Base-by-base conservation (phyloP, 2,797 vertebrate species). In the Pangasius macronema region DNA sequence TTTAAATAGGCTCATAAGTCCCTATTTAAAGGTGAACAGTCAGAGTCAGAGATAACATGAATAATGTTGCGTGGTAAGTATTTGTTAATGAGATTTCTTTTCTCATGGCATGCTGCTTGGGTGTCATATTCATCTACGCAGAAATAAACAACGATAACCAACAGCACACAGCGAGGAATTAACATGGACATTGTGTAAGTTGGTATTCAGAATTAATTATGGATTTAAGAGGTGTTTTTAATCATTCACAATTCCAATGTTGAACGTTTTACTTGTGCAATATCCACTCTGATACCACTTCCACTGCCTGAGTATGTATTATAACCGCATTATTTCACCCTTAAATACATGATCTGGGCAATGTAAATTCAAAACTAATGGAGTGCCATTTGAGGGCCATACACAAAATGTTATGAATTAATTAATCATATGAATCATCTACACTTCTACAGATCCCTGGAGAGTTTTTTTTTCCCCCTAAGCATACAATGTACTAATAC, bases 1-100 rank as follows among this genome's bases (percentile, higher is more conserved):
- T 83, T 83, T 83, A 68, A 51, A 83, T 53, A 51, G 82, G 22
- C 82, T 68, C 42, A 68, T 36, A 83, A 68, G 82, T 83, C 82
- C n/a, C 5, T 68, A 68, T 67, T 83, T 83, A 83, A 83, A 68
- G 53, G 46, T 2, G 14, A 53, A 82, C 81, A 67, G 42, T 18
- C 20, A 33, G 82, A 68, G 46, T 33, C 63, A 24, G n/a, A 51
- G 82, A 68, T 53, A 83, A 68, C n/a, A 46, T 68, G 63, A 83
- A 68, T 67, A 68, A 83, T 83, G 59, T 59, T 81, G 33, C 63
- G 57, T 46, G 36, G 6, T 46, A 24, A 24, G 20, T 51, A 10
- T 68, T 53, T 83, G n/a, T 51, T 82, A 46, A 49, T 39, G 49
- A 10, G 16, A 33, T 49, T 83, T 83, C 22, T 7, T 83, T 20